Base-by-base conservation (phyloP, 2,888 invertebrate species). In the Trachelus tabidus region DNA sequence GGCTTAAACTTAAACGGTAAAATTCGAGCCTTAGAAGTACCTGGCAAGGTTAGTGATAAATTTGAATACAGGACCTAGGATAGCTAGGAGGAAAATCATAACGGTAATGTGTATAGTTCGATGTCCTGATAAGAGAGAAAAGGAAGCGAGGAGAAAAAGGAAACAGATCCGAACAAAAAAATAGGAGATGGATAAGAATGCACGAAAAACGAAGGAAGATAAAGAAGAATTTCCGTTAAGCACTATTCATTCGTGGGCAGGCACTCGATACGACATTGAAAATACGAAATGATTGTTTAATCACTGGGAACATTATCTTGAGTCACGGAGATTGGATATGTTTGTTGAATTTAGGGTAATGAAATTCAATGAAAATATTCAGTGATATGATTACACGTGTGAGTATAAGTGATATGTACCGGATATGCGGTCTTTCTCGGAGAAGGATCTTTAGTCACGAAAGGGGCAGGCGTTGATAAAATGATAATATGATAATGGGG, bases 71-170 rank as follows among this genome's bases (percentile, higher is more conserved):
- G 84, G 84, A 82, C 81, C 77, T 83, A 83, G 82, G 78, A 77
- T 83, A 86, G 83, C 80, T 85, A 86, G 84, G 83, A 83, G 82
- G 83, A 81, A 86, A 82, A 81, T 83, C 83, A 83, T 82, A 83
- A 82, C 83, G 82, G 82, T 73, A 83, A 82, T 82, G 80, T 86
- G 85, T 88, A 88, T 87, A 88, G 85, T 83, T 85, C 81, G 81
- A 85, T 85, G 83, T 86, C 83, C 79, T 23, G 56, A 56, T 56
- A 56, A 56, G 56, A 56, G 56, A 56, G 56, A 56, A 56, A 56
- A 56, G 40, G 15, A 40, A 40, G 15, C 40, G 40, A 15, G 12
- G 40, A 40, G 40, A 15, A 40, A 15, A 40, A 40, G 56, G 80
- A 85, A 81, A 80, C 78, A n/a, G 75, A 34, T 23, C 56, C 23